Evolutionary conservation across 2,113 vertebrate genomes (phyloP).

Genomic region (Phylloscopus trochilus): DNA sequence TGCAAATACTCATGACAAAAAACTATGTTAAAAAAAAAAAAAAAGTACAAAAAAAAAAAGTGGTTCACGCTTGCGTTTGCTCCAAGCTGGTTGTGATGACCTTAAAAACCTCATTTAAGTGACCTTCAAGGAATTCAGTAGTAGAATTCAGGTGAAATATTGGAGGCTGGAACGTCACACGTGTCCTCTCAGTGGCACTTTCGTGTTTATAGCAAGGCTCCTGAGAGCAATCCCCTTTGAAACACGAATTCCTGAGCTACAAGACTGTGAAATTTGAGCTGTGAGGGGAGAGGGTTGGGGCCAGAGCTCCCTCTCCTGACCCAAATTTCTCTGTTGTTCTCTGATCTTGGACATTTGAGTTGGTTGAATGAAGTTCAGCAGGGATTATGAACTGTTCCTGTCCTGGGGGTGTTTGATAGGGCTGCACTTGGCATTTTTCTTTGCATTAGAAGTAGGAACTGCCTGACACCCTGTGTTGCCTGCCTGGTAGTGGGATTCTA

Average conservation of each 20-base stretch:
- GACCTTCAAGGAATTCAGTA: background rate
- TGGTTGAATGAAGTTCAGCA: background rate
- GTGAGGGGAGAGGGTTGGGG: background rate
- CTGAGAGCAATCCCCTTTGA: background rate
- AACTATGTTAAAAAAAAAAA: background rate
- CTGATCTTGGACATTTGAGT: rapidly evolving
- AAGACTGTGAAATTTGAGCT: background rate
- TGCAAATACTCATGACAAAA: background rate
- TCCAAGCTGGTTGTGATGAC: background rate
- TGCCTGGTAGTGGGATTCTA: background rate
- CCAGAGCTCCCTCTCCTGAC: background rate
- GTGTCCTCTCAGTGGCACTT: background rate
- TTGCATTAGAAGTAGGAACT: background rate
- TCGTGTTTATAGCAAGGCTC: background rate
- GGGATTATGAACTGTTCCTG: background rate
- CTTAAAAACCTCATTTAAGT: background rate
- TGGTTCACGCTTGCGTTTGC: background rate
- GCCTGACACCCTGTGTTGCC: background rate
- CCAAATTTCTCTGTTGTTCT: background rate
- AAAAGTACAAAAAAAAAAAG: background rate
- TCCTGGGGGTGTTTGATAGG: background rate
- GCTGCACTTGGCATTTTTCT: background rate
- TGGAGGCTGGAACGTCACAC: background rate
- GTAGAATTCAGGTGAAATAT: background rate
- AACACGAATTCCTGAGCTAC: background rate